These are phyloP conservation scores for Rhinella marina DNA, from an alignment of 2,797 vertebrate species.

Conservation along the genomic window DNA sequence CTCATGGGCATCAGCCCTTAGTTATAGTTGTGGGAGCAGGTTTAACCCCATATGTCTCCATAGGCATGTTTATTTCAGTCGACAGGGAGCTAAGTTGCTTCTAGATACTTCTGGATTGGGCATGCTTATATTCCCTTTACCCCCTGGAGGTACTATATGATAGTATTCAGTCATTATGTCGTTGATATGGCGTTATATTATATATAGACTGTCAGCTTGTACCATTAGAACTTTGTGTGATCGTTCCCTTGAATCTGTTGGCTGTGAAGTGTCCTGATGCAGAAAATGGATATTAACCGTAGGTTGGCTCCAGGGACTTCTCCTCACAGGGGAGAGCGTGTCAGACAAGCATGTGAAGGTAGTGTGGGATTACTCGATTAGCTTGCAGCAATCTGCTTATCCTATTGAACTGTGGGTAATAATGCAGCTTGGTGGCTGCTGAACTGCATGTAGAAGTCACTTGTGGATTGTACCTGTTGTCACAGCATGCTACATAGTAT, in stretches of 20 bases:
- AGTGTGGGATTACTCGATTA: constrained; percentile 49
- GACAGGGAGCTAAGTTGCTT: too few relatives aligned
- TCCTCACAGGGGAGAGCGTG: constrained; percentile 31
- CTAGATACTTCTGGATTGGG: not conserved
- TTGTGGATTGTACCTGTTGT: constrained; percentile 58
- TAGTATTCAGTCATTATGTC: not conserved
- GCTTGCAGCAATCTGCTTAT: constrained; percentile 36
- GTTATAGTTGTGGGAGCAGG: not conserved
- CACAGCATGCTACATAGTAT: not conserved
- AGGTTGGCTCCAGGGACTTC: not conserved
- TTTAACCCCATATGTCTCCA: not conserved
- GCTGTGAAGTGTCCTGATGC: not conserved
- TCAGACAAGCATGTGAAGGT: constrained; percentile 1
- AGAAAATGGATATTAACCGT: not conserved
- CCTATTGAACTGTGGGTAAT: constrained; percentile 46
- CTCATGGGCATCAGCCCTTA: too few relatives aligned
- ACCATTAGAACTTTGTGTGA: not conserved
- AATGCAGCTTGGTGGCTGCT: not conserved
- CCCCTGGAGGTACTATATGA: not conserved
- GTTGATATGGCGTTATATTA: not conserved
- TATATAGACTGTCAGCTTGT: not conserved
- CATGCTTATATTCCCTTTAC: not conserved
- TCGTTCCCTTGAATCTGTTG: not conserved
- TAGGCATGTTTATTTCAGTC: not conserved
- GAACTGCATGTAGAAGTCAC: constrained; percentile 60